A percentile compares a stretch with the other conserved stretches of the same genome.
These are phyloP conservation scores for Cladopsammia gracilis DNA, from an alignment of 64 coral and sea anemone genomes.

Conservation along the genomic window DNA sequence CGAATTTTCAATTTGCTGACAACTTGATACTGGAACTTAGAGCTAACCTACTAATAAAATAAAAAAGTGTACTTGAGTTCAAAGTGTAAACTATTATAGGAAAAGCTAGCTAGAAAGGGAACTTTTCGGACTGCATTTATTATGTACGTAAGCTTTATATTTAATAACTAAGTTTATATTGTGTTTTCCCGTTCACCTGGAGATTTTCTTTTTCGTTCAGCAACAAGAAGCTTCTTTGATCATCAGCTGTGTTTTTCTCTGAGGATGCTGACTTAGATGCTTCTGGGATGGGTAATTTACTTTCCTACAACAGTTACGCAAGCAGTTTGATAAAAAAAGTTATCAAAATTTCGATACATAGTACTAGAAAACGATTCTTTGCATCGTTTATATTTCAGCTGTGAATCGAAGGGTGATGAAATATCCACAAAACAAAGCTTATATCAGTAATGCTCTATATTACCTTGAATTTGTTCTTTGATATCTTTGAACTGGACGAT, in stretches of 20 bases:
- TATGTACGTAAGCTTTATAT: too few relatives aligned
- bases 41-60: too few relatives aligned
- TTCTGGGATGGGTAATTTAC: neutral
- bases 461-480: neutral
- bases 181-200: slow-evolving; percentile 38
- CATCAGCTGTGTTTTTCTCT: neutral
- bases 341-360: too few relatives aligned
- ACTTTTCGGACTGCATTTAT: too few relatives aligned
- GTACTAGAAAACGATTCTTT: neutral
- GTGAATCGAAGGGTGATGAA: neutral
- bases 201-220: slow-evolving; percentile 90
- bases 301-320: neutral
- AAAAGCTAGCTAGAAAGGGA: too few relatives aligned
- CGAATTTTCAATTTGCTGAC: too few relatives aligned
- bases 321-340: neutral
- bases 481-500: neutral
- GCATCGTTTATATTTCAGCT: neutral
- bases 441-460: neutral
- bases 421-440: neutral
- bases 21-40: too few relatives aligned
- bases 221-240: slow-evolving; percentile 78
- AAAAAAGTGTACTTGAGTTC: too few relatives aligned
- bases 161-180: neutral
- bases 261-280: neutral
- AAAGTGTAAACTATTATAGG: too few relatives aligned